Base-by-base conservation (phyloP, 2,113 vertebrate genomes). In the Sphyrna mokarran region DNA sequence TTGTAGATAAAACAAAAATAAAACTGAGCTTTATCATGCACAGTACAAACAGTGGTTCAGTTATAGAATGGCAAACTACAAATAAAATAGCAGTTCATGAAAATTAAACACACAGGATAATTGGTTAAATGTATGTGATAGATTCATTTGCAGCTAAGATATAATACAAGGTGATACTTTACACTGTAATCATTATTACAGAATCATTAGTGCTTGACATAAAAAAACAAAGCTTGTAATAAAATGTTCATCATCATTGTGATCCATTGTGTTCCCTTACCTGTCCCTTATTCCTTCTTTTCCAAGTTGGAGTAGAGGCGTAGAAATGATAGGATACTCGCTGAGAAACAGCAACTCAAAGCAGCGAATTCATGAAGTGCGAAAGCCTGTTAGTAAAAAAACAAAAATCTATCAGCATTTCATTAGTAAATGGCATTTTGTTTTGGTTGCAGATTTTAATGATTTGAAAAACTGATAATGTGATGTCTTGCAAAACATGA, bases 321-420 rank as follows among this genome's bases (percentile, higher is more conserved):
- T 40, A 72, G 43, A 33, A 29, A 43, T 14, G 5, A 16, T 26
- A 72, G 0, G 90, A 37, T 40, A 72, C n/a, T 72, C 93, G 4
- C 0, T 70, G 68, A 40, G 10, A 48, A 48, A 48, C 91, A 94
- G 91, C 63, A 69, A 94, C 8, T 69, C 91, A 94, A 90, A 69
- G 26, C 68, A 66, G 33, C 16, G 20, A 66, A 91, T 63, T 58
- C 58, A 37, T 91, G 89, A 63, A 93, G 63, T 93, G 61, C 18
- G n/a, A 93, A 93, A 37, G 40, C 91, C 94, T 95, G 94, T 95
- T 76, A 95, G 76, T 54, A 72, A 72, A 95, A 95, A 72, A 40
- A 95, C 68, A 95, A 95, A 76, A 33, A 16, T n/a, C 94, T 95
- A 72, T 95, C 72, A 95, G 68, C 69, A 48, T 43, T 72, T 72